Conservation (phyloP, 2,797 vertebrate genomes). For the Tokudaia muenninki region DNA sequence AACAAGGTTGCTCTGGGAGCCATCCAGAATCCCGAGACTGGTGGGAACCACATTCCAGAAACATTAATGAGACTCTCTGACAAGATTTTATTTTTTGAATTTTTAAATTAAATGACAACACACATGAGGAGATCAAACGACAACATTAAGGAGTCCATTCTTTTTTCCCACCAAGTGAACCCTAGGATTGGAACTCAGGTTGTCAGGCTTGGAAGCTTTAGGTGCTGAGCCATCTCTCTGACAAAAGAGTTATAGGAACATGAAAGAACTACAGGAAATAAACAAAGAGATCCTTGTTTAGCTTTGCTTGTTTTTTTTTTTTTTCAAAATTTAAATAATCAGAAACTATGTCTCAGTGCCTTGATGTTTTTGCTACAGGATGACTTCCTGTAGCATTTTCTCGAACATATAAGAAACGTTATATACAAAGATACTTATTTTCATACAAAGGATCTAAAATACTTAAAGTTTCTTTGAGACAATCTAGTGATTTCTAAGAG, state of each 20-base stretch:
- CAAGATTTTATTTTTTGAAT: not conserved
- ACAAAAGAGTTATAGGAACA: not conserved
- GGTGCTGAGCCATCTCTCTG: not conserved
- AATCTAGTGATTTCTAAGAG: constrained; percentile 32
- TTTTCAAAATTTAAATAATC: constrained; percentile 53
- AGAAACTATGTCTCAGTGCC: constrained; percentile 25
- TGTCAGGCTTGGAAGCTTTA: not conserved
- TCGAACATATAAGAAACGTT: constrained; percentile 49
- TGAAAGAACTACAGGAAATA: not conserved
- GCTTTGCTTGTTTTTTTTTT: not conserved
- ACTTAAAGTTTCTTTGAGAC: constrained; percentile 57
- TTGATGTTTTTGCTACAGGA: constrained; percentile 25
- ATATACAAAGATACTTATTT: constrained; percentile 49
- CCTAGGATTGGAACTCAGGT: not conserved
- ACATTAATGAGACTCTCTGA: constrained; percentile 31
- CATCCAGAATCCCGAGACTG: not conserved
- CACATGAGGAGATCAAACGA: not conserved
- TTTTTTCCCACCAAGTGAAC: not conserved
- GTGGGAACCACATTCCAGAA: not conserved
- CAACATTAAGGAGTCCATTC: not conserved
- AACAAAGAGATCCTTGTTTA: not conserved
- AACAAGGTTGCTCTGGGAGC: constrained; percentile 6
- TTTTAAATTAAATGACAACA: not conserved
- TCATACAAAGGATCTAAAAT: constrained; percentile 58
- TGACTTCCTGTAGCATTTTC: constrained; percentile 54